Evolutionary conservation across 1,140 invertebrate species (phyloP), one percentile per base, ranked within the genome.

Genomic region (Cotesia chilonis): DNA sequence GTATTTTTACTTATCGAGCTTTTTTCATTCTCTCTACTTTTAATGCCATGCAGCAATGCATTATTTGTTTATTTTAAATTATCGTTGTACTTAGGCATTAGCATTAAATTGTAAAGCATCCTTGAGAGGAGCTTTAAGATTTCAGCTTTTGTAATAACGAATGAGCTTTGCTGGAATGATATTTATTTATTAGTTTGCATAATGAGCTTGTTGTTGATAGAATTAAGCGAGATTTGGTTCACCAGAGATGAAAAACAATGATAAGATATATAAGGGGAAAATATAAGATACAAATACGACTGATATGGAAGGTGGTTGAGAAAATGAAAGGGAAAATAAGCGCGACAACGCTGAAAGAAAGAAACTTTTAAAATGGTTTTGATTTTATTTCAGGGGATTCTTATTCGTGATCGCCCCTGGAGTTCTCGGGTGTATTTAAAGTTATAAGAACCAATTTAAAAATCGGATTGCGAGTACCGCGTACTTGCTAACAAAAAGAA

Each of bases 381-480:
- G 77, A 83, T 83, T 82, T 80, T 76, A 82, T 81, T 80, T 77
- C 51, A 54, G 38, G 71, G 74, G 28, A 28, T 28, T 28, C 3
- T 28, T 28, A 70, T 37, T 54, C 60, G 4, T 20, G 61, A 37
- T 74, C 12, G 55, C 61, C 3, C 28, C 35, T 14, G 55, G 7
- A 51, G 47, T n/a, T 55, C 14, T 38, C 72, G 64, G 70, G 57
- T 75, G 75, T 81, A 79, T 82, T 83, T 80, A 83, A 83, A 85
- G 77, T 84, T 84, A 82, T 83, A 85, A 85, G 81, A 85, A 83
- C 76, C 82, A 85, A 85, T 83, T 85, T 84, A 84, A 84, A 83
- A 84, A 84, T 83, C 75, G 74, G 64, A 52, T 71, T 73, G 71
- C 73, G 64, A 73, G 68, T 76, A 72, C 67, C 64, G 55, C 61